Evolutionary conservation across 2,888 invertebrate genomes (phyloP).

Genomic region (Neoscelio sp.): DNA sequence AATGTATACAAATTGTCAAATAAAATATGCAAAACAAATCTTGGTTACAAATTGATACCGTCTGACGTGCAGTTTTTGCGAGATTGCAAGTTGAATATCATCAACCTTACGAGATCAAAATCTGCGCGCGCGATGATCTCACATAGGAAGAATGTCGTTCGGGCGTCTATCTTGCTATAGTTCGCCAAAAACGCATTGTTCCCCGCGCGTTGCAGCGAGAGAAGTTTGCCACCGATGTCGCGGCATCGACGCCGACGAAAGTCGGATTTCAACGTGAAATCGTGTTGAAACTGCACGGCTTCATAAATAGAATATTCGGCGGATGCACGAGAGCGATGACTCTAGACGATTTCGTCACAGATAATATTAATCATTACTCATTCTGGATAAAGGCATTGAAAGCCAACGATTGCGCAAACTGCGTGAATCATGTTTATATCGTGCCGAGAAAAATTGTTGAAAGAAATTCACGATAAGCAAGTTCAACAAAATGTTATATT

Average conservation of each 20-base stretch:
- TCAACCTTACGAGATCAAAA: constrained; percentile 64
- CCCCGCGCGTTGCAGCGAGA: constrained; percentile 70
- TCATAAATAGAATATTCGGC: constrained; percentile 69
- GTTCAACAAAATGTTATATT: constrained; percentile 61
- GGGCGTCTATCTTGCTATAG: constrained; percentile 74
- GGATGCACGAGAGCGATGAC: constrained; percentile 69
- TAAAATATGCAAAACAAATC: constrained; percentile 25
- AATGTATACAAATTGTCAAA: constrained; percentile 30
- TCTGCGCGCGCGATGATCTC: constrained; percentile 77
- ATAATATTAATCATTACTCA: constrained; percentile 73
- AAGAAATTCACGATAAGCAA: constrained; percentile 63
- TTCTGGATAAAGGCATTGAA: constrained; percentile 69
- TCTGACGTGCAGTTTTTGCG: constrained; percentile 54
- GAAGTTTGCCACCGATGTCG: too few species aligned
- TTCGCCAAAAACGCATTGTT: constrained; percentile 80
- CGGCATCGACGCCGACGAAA: constrained; percentile 72
- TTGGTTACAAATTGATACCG: constrained; percentile 62
- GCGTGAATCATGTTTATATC: constrained; percentile 68
- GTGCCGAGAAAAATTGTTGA: constrained; percentile 56
- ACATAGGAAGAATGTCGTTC: constrained; percentile 80
- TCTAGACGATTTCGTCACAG: constrained; percentile 70
- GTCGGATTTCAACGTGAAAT: constrained; percentile 45
- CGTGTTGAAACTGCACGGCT: constrained; percentile 44
- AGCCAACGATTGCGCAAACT: constrained; percentile 69
- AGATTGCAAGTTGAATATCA: constrained; percentile 60